Percentiles rank a stretch among this genome's conserved stretches.
phyloP scores from a whole-genome alignment of 2,113 vertebrate genomes.

The Protobothrops mucrosquamatus region DNA sequence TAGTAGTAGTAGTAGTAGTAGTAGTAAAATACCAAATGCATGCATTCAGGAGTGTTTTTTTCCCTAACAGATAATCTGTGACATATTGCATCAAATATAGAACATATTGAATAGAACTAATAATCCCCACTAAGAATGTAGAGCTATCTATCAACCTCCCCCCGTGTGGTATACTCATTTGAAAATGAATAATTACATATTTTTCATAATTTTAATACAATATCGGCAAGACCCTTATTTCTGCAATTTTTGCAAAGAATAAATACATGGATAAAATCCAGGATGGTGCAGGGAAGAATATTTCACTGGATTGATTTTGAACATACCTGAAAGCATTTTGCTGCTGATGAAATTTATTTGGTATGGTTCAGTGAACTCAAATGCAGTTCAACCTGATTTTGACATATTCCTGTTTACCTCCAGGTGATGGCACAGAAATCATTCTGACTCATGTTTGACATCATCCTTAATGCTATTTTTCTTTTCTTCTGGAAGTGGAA shows the following conservation, averaged over 20 bases:
- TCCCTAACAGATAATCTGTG: not conserved
- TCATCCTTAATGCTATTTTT: conserved; percentile 53
- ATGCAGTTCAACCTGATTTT: conserved; percentile 62
- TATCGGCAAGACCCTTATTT: conserved; percentile 48
- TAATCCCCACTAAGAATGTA: conserved; percentile 5
- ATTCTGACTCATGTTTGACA: conserved; percentile 52
- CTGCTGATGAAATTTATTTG: conserved; percentile 57
- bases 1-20: not conserved
- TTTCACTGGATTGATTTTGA: conserved; percentile 63
- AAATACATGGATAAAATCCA: conserved; percentile 49
- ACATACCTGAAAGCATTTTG: conserved; percentile 70
- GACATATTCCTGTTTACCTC: conserved; percentile 65
- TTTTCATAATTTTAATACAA: conserved; percentile 2
- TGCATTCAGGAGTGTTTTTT: not conserved
- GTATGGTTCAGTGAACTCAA: conserved; percentile 61
- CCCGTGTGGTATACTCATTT: not conserved
- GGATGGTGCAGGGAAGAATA: conserved; percentile 48
- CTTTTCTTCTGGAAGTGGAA: conserved; percentile 33
- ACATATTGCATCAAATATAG: not conserved
- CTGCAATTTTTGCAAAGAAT: conserved; percentile 52
- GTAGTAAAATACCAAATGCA: not conserved
- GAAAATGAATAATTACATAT: conserved; percentile 10
- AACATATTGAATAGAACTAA: not conserved
- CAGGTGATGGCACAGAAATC: conserved; percentile 64
- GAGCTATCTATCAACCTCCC: not conserved